Evolutionary conservation across 2,113 vertebrate species (phyloP).

Genomic region (Silurus asotus): DNA sequence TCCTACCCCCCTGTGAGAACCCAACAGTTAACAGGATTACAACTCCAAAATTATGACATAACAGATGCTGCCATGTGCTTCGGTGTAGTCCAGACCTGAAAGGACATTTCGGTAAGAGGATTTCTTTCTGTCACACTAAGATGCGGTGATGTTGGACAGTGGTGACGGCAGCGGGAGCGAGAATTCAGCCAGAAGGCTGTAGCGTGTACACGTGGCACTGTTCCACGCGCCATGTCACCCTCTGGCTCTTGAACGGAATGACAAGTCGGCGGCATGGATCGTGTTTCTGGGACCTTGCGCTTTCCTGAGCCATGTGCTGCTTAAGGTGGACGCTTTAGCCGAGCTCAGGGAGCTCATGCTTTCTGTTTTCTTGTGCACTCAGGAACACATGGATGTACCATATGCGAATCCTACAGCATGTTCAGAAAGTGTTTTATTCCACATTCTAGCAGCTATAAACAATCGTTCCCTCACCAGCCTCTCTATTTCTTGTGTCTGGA

Average conservation of each 20-base stretch:
- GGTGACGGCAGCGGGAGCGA: background rate
- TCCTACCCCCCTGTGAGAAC: background rate
- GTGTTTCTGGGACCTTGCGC: constrained; percentile 43
- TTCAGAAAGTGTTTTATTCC: background rate
- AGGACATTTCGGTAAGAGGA: constrained; percentile 24
- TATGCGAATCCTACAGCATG: background rate
- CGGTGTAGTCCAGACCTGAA: background rate
- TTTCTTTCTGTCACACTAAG: constrained; percentile 31
- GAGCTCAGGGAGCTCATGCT: background rate
- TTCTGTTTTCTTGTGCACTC: background rate
- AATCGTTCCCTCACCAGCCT: background rate
- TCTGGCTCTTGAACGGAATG: constrained; percentile 34
- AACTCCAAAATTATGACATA: background rate
- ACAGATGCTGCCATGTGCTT: constrained; percentile 23
- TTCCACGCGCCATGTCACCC: constrained; percentile 28
- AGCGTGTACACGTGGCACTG: constrained; percentile 7
- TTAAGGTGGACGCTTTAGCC: constrained; percentile 22
- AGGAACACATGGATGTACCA: background rate
- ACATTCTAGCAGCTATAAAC: background rate
- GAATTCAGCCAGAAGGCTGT: constrained; percentile 26
- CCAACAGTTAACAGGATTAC: background rate
- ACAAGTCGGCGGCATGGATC: constrained; percentile 41
- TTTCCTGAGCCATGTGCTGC: constrained; percentile 30
- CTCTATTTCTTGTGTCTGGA: background rate
- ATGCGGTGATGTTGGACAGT: constrained; percentile 5